Percentiles rank a stretch among this genome's conserved stretches.
phyloP scores from a whole-genome alignment of 2,888 invertebrate species.

The Plusia festucae region DNA sequence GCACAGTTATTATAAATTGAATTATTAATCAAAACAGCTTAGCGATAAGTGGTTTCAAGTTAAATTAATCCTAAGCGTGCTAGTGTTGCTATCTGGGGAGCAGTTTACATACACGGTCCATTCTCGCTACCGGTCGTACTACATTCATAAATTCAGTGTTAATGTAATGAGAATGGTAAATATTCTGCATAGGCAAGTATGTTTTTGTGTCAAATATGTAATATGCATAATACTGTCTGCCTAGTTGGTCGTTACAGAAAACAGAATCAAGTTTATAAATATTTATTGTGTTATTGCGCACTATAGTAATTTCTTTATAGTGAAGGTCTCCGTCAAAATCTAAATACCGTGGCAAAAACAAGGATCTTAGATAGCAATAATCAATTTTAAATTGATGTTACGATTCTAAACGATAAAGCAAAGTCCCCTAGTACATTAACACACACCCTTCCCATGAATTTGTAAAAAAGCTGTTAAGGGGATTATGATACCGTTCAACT shows the following conservation, averaged over 20 bases:
- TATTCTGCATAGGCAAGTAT: not conserved
- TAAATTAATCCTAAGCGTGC: constrained; percentile 56
- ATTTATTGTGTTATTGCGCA: too few relatives aligned
- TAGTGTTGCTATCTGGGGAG: constrained; percentile 39
- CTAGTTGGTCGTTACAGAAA: not conserved
- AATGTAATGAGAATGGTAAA: constrained; percentile 11
- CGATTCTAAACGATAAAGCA: not conserved
- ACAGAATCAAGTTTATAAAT: too few relatives aligned
- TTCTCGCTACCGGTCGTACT: constrained; percentile 19
- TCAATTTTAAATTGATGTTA: not conserved
- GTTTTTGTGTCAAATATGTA: not conserved
- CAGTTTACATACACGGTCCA: constrained; percentile 44
- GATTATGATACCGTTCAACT: not conserved
- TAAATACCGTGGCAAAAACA: not conserved
- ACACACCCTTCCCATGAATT: not conserved
- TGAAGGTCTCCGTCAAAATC: not conserved
- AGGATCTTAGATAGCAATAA: not conserved
- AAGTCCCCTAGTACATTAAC: not conserved
- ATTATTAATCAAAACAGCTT: constrained; percentile 61
- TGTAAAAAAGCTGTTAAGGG: not conserved
- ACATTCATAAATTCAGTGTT: constrained; percentile 19
- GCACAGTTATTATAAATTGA: constrained; percentile 49
- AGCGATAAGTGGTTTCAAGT: constrained; percentile 53
- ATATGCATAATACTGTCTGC: not conserved
- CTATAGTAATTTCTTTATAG: too few relatives aligned